Base-by-base conservation (phyloP, 2,113 vertebrate species). In the Prinia subflava region DNA sequence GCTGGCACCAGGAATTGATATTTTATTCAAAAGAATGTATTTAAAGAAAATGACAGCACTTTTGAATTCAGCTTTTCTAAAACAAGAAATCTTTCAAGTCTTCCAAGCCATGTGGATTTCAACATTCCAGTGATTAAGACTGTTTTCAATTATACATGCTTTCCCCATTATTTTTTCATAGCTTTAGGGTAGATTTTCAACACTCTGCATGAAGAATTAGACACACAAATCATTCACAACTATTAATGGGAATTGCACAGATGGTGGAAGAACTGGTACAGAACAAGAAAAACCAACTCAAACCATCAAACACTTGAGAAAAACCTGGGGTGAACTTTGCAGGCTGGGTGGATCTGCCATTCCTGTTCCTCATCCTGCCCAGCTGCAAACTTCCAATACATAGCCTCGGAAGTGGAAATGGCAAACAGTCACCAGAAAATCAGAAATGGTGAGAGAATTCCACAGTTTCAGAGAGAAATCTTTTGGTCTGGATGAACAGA, bases 21-120 rank as follows among this genome's bases (percentile, higher is more conserved):
- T 98, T 98, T 98, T 98, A 97, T 97, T 98, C 97, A 97, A 95
- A 97, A 97, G 94, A 96, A 97, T 97, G 96, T 98, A 97, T 98
- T 97, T 98, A 98, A 98, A 97, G 97, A 96, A 97, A 97, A 97
- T 97, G 97, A 98, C 96, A 97, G 95, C 63, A 9, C 95, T 97
- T 98, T 97, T 97, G 76, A 94, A 97, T 97, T 97, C 96, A 67
- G 83, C 92, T 95, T 95, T 96, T 95, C 94, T 91, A 83, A 97
- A 98, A 96, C 96, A 97, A 98, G 95, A 94, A 94, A 95, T 97
- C 93, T 96, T 97, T 95, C 90, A 94, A 95, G 87, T 90, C 70
- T 65, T 94, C 86, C 88, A 88, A 91, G 87, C 75, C 86, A 77
- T 62, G 91, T 95, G 93, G 59, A 83, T 92, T 91, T 92, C 91